These are phyloP conservation scores for Caenorhabditis sulstoni DNA, from an alignment of 2,888 invertebrate genomes.

Conservation along the genomic window DNA sequence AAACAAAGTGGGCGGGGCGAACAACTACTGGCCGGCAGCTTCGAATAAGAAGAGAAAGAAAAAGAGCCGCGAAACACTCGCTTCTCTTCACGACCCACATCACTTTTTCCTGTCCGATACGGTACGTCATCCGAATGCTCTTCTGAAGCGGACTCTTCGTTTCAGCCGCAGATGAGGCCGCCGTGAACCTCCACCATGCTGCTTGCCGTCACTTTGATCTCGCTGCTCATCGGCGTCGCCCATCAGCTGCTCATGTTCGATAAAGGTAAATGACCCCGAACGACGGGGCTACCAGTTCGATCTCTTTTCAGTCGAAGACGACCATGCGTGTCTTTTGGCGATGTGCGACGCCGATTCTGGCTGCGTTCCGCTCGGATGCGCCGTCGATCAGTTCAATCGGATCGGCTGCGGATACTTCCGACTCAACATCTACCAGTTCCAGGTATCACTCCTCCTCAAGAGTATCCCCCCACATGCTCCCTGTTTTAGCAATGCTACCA, in stretches of 20 bases:
- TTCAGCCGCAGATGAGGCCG: constrained; percentile 57
- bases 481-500: constrained; percentile 78
- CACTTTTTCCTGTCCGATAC: constrained; percentile 23
- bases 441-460: constrained; percentile 50
- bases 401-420: constrained; percentile 79
- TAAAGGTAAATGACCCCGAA: constrained; percentile 31
- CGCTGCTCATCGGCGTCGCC: constrained; percentile 29
- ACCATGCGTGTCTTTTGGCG: constrained; percentile 76
- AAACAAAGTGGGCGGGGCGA: constrained; percentile 52
- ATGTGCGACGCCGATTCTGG: constrained; percentile 79
- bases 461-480: not conserved
- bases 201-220: constrained; percentile 29
- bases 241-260: constrained; percentile 58
- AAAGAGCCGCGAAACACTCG: constrained; percentile 6
- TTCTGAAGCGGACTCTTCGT: not conserved
- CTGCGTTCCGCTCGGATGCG: constrained; percentile 77
- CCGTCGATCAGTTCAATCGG: constrained; percentile 73
- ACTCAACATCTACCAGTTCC: constrained; percentile 79
- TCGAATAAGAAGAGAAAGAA: constrained; percentile 5
- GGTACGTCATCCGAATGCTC: constrained; percentile 7
- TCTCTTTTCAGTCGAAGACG: constrained; percentile 72
- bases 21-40: constrained; percentile 33
- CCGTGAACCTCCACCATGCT: constrained; percentile 49
- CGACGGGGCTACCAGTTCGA: not conserved
- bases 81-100: constrained; percentile 7